Evolutionary conservation across 2,888 invertebrate species (phyloP).

Genomic region (Cepaea hortensis): DNA sequence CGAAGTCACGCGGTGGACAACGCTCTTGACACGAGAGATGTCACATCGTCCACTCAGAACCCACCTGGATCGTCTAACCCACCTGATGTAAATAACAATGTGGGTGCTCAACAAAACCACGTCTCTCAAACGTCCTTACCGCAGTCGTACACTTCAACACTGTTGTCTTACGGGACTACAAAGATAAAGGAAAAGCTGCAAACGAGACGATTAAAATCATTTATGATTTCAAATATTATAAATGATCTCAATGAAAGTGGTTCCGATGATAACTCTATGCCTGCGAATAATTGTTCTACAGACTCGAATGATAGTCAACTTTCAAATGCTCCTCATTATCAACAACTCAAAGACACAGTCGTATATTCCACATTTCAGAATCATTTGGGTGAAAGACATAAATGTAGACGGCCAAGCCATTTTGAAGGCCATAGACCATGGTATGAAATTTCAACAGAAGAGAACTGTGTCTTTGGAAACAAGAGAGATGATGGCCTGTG

Average conservation of each 20-base stretch:
- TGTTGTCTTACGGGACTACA: too few species aligned
- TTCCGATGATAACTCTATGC: neutral
- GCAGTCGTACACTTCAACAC: neutral
- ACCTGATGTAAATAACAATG: neutral
- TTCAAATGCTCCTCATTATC: neutral
- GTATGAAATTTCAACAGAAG: neutral
- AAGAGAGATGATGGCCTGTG: neutral
- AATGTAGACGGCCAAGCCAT: too few species aligned
- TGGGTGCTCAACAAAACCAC: neutral
- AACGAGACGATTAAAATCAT: constrained; percentile 29
- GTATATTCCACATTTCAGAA: neutral
- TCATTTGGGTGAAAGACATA: neutral
- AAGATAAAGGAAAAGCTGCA: neutral
- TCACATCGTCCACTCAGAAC: neutral
- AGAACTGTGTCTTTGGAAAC: neutral
- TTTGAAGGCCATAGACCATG: neutral
- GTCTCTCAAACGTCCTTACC: neutral
- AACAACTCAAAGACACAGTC: neutral
- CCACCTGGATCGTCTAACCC: neutral
- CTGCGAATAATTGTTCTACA: neutral
- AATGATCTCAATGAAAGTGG: constrained; percentile 18
- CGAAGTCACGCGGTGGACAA: neutral
- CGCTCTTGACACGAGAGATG: neutral
- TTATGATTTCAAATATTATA: constrained; percentile 42
- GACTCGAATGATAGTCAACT: neutral